Base-by-base conservation (phyloP, 2,797 vertebrate species). In the Falco columbarius region DNA sequence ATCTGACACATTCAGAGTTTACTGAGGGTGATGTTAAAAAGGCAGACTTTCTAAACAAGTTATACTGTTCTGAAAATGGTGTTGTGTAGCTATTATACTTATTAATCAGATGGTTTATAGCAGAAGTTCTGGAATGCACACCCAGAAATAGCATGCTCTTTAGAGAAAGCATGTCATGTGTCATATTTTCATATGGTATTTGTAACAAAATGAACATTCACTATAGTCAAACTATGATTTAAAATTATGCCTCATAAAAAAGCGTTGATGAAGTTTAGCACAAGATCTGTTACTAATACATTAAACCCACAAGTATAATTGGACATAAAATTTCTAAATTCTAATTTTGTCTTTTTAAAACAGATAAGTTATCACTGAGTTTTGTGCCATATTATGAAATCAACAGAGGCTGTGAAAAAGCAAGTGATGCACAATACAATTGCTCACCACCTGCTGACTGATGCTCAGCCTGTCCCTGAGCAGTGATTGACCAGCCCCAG, bases 181-280 rank as follows among this genome's bases (percentile, higher is more conserved):
- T 89, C 70, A 40, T 44, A 73, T 86, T 86, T 96, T 86, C 66
- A 52, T 90, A 72, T 79, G 66, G 15, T 36, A 6, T 75, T 95
- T 81, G 18, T 52, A 89, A 81, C 27, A 81, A 93, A 91, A 84
- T 84, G 74, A 89, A 52, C 89, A 92, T 82, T 75, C 55, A 26
- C 9, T 63, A 30, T 4, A 51, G 34, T 79, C 26, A 89, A 86
- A 81, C 0, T 27, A 26, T 83, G 66, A 81, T 89, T 82, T 66
- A 76, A 89, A 91, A 76, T 82, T 30, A 34, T 59, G 20, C 19
- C 16, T 87, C 55, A 62, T 73, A 52, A 86, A 89, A 76, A 88
- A 38, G 8, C 32, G 27, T n/a, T 72, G 32, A 68, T 34, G 32
- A 94, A 76, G 14, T 65, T 92, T 66, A 76, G 8, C 44, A 59